Percentiles rank a stretch among this genome's conserved stretches.
Evolutionary conservation across 2,113 vertebrate genomes (phyloP).

Genomic region (Taurulus bubalis): DNA sequence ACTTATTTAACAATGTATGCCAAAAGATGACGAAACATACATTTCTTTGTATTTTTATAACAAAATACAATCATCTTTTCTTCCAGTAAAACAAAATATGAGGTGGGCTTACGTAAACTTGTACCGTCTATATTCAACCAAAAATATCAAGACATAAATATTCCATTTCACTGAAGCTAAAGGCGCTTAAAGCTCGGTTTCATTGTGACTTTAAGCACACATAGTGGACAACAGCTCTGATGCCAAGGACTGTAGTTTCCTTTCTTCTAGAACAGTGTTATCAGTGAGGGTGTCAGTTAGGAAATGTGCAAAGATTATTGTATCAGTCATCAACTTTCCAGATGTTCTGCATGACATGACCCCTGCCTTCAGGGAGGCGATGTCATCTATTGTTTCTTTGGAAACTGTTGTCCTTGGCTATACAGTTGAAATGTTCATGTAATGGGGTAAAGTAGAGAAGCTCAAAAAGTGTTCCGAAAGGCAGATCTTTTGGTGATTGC

Average conservation of each 20-base stretch:
- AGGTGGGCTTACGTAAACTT: neutral
- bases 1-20: neutral
- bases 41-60: neutral
- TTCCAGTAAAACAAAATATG: neutral
- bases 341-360: constrained; percentile 70
- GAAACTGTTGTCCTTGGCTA: constrained; percentile 56
- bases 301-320: constrained; percentile 48
- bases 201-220: neutral
- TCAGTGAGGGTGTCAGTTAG: constrained; percentile 38
- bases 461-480: constrained; percentile 1
- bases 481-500: constrained; percentile 17
- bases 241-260: constrained; percentile 5
- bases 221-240: neutral
- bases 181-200: neutral
- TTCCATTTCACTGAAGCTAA: neutral
- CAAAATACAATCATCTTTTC: neutral
- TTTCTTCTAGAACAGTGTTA: constrained; percentile 26
- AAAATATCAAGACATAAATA: neutral
- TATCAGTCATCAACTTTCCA: constrained; percentile 68
- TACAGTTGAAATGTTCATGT: constrained; percentile 16
- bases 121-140: neutral
- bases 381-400: constrained; percentile 70
- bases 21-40: neutral
- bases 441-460: constrained; percentile 9
- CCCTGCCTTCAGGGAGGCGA: constrained; percentile 69